Percentiles rank a stretch among this genome's conserved stretches.
These are phyloP conservation scores for Euborellia annulipes DNA, from an alignment of 1,140 invertebrate genomes.

Conservation along the genomic window DNA sequence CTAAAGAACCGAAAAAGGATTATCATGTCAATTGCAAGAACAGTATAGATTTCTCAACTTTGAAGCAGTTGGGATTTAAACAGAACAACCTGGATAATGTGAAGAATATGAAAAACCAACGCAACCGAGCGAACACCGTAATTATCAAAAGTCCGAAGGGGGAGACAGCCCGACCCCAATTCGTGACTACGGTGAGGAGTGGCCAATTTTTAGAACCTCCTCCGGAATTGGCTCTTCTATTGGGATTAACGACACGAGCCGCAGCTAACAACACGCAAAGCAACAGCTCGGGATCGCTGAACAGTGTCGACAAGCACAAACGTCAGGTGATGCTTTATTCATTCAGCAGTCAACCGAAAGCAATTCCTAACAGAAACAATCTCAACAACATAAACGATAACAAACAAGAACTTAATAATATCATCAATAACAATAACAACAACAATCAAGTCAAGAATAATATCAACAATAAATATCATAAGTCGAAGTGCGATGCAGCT, in stretches of 20 bases:
- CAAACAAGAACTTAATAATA: slow-evolving; percentile 7
- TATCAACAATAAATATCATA: slow-evolving; percentile 13
- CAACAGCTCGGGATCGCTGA: slow-evolving; percentile 12
- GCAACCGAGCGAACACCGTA: not conserved
- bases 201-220: slow-evolving; percentile 63
- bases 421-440: not conserved
- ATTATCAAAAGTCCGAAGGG: slow-evolving; percentile 10
- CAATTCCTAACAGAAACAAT: not conserved
- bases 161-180: slow-evolving; percentile 33
- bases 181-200: slow-evolving; percentile 60
- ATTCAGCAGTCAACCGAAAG: slow-evolving; percentile 39
- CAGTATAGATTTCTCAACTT: too few species aligned
- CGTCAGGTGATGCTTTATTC: slow-evolving; percentile 36
- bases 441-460: slow-evolving; percentile 3
- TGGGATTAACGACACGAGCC: slow-evolving; percentile 34
- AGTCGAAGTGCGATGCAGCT: slow-evolving; percentile 22
- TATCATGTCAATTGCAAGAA: too few species aligned
- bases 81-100: too few species aligned
- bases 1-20: too few species aligned
- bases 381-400: slow-evolving; percentile 7
- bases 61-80: too few species aligned
- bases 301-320: not conserved
- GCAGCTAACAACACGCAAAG: slow-evolving; percentile 21
- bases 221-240: slow-evolving; percentile 45
- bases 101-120: too few species aligned